Conservation (phyloP, 2,888 invertebrate species). For the Tipula vernalis region DNA sequence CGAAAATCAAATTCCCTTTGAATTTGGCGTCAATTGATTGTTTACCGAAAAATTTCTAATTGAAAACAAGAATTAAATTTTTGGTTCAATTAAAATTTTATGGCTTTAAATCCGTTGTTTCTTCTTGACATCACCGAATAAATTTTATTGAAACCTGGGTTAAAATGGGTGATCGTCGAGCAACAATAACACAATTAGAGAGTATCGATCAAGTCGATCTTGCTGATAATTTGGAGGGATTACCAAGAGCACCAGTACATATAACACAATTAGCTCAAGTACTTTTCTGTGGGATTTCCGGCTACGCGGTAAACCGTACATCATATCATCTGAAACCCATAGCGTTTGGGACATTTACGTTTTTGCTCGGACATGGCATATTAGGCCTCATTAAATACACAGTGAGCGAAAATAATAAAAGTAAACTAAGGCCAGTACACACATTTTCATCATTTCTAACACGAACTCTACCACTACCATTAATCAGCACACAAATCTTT, state of each 20-base stretch:
- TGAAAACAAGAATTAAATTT: too few species aligned
- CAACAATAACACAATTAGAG: too few species aligned
- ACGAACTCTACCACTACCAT: not conserved
- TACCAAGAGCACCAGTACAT: not conserved
- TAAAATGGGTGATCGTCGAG: too few species aligned
- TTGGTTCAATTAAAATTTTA: too few species aligned
- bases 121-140: too few species aligned
- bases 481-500: constrained; percentile 7
- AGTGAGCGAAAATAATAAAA: not conserved
- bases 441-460: not conserved
- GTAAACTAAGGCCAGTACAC: not conserved
- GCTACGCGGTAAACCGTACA: constrained; percentile 17
- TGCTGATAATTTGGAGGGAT: not conserved
- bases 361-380: constrained; percentile 19
- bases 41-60: too few species aligned
- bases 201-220: too few species aligned
- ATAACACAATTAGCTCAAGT: constrained; percentile 18
- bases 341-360: constrained; percentile 18
- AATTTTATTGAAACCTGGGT: too few species aligned
- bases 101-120: too few species aligned
- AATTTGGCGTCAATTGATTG: too few species aligned
- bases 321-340: constrained; percentile 5
- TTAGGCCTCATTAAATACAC: constrained; percentile 17
- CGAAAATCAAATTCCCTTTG: too few species aligned
- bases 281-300: constrained; percentile 18